A percentile compares a stretch with the other conserved stretches of the same genome.
These are phyloP conservation scores for Drosophila infuscata DNA, from an alignment of 2,888 invertebrate species.

Conservation along the genomic window DNA sequence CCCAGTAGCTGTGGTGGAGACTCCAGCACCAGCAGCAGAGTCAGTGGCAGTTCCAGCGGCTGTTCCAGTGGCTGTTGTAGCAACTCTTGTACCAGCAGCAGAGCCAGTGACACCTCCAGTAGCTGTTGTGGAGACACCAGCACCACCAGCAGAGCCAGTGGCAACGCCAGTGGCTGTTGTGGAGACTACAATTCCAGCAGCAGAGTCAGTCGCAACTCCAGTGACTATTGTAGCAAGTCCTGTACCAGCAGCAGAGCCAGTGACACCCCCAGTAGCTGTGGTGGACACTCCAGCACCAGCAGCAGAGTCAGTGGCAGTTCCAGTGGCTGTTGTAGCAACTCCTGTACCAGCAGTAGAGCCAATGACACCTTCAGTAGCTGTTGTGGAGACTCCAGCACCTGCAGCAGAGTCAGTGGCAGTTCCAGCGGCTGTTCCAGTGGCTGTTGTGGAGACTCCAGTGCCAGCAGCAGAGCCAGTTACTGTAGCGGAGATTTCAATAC, in stretches of 20 bases:
- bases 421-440: background rate
- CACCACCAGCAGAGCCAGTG: background rate
- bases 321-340: background rate
- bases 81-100: background rate
- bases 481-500: background rate
- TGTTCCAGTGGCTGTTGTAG: background rate
- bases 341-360: background rate
- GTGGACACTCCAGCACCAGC: background rate
- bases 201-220: background rate
- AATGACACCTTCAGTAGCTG: background rate
- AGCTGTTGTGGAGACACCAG: background rate
- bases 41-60: background rate
- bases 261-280: background rate
- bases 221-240: background rate
- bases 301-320: background rate
- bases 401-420: background rate
- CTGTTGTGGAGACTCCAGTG: background rate
- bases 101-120: background rate
- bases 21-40: background rate
- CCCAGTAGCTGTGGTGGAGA: background rate
- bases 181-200: background rate
- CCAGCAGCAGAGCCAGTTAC: background rate
- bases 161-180: background rate
- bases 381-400: background rate
- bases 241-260: background rate